A percentile compares a stretch with the other conserved stretches of the same genome.
Conservation (phyloP, 2,797 vertebrate species). For the Hyperoplus immaculatus region DNA sequence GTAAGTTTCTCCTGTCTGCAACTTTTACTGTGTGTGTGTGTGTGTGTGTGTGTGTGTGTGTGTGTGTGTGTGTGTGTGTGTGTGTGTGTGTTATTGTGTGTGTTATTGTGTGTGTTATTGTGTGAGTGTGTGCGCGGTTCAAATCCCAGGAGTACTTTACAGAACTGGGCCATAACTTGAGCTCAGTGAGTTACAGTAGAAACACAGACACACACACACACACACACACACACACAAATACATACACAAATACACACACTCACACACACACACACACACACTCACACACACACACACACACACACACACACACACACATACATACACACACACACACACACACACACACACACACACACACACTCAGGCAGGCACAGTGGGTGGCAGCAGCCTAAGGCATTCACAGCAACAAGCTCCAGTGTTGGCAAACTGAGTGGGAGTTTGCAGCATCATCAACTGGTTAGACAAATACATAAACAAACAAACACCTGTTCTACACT, state of each 20-base stretch:
- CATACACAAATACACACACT: too few relatives aligned
- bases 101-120: not conserved
- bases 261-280: too few relatives aligned
- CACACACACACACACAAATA: too few relatives aligned
- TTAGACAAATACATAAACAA: not conserved
- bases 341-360: too few relatives aligned
- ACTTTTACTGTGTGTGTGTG: not conserved
- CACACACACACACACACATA: too few relatives aligned
- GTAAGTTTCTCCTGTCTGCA: conserved; percentile 72
- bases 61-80: too few relatives aligned
- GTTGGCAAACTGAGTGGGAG: too few relatives aligned
- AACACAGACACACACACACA: too few relatives aligned
- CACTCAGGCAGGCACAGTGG: conserved; percentile 10
- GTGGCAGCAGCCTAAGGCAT: conserved; percentile 48
- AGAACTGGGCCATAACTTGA: conserved; percentile 33
- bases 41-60: not conserved
- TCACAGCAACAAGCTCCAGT: not conserved
- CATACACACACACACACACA: too few relatives aligned
- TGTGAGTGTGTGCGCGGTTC: not conserved
- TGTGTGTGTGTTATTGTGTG: too few relatives aligned
- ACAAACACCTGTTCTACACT: not conserved
- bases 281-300: too few relatives aligned
- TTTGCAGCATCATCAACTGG: not conserved
- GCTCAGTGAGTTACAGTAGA: conserved; percentile 10
- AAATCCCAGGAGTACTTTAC: conserved; percentile 25